A percentile compares a stretch with the other conserved stretches of the same genome.
These are phyloP conservation scores for Oreonectes daqikongensis DNA, from an alignment of 2,797 vertebrate species.

Conservation along the genomic window DNA sequence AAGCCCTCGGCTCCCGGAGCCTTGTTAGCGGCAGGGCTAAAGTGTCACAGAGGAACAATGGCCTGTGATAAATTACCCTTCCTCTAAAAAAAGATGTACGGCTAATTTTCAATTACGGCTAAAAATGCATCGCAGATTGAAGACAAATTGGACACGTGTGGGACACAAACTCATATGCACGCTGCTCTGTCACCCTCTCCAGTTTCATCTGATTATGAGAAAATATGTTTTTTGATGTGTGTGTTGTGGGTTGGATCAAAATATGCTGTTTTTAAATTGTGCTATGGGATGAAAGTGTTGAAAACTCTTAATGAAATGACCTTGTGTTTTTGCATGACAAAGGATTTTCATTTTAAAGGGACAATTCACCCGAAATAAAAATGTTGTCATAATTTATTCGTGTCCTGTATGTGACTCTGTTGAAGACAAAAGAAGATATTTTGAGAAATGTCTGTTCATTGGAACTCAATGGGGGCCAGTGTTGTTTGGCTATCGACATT, in stretches of 20 bases:
- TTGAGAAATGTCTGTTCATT: no score
- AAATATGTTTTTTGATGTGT: conserved; percentile 14
- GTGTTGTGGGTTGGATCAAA: background rate
- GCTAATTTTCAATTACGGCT: conserved; percentile 99
- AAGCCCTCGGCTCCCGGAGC: conserved; percentile 87
- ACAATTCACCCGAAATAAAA: background rate
- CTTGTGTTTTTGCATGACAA: background rate
- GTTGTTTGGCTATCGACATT: no score
- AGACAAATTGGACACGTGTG: conserved; percentile 91
- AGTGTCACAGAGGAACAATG: conserved; percentile 98
- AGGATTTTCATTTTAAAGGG: background rate
- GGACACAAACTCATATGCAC: conserved; percentile 79
- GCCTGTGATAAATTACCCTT: conserved; percentile 97
- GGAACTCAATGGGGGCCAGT: no score
- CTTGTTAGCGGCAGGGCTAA: conserved; percentile 95
- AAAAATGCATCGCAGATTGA: conserved; percentile 96
- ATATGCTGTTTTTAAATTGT: conserved; percentile 21
- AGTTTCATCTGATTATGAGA: conserved; percentile 35
- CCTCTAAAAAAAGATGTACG: conserved; percentile 90
- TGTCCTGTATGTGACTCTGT: no score
- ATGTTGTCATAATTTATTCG: no score
- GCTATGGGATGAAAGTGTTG: background rate
- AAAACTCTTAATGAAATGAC: background rate
- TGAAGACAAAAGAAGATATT: no score
- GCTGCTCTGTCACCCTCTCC: conserved; percentile 42